Conservation (phyloP, 64 coral and sea anemone species). For the Pocillopora verrucosa region DNA sequence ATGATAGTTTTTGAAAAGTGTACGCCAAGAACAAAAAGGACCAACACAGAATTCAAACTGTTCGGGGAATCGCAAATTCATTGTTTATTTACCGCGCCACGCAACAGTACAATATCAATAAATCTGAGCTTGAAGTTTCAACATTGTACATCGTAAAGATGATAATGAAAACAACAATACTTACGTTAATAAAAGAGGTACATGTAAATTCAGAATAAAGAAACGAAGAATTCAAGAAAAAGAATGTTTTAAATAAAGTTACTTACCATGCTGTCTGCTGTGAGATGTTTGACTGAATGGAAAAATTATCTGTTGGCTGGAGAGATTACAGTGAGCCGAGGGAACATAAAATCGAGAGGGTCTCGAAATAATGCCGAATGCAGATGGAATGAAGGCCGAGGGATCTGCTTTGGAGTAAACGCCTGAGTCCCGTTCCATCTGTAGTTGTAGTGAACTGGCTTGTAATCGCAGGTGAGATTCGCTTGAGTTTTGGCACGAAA, state of each 20-base stretch:
- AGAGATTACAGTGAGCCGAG: conserved; percentile 1
- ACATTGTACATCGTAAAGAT: not conserved
- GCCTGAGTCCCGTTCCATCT: not conserved
- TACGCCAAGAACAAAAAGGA: not conserved
- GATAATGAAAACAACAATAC: not conserved
- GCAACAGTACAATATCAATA: not conserved
- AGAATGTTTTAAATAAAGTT: not conserved
- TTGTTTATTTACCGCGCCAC: not conserved
- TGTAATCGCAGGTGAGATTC: conserved; percentile 31
- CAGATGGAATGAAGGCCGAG: not conserved
- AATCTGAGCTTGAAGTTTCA: not conserved
- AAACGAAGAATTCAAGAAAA: not conserved
- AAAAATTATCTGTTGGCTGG: conserved; percentile 24
- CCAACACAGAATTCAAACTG: conserved; percentile 8
- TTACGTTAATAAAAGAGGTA: too few relatives aligned
- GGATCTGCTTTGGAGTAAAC: conserved; percentile 10
- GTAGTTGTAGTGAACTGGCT: conserved; percentile 14
- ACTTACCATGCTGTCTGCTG: conserved; percentile 11
- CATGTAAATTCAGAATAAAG: not conserved
- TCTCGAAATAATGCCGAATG: conserved; percentile 10
- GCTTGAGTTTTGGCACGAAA: conserved; percentile 25
- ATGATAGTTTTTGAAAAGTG: not conserved
- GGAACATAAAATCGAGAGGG: conserved; percentile 21
- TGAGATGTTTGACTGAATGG: conserved; percentile 21
- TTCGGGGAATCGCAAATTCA: not conserved